These are phyloP conservation scores for Rhabdomys pumilio DNA, from an alignment of 2,797 vertebrate genomes.

Conservation along the genomic window DNA sequence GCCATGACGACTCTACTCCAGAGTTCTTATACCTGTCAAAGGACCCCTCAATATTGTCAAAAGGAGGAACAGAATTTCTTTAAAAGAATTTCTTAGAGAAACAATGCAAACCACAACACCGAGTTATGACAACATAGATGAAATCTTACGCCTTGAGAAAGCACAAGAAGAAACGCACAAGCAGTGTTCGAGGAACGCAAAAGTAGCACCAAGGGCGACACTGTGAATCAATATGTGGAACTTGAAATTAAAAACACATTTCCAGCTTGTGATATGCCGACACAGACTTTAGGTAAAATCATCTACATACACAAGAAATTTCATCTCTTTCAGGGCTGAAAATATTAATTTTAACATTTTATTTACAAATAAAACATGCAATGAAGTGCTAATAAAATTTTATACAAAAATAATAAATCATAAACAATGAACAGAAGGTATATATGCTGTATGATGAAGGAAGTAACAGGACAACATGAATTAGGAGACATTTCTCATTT, in stretches of 20 bases:
- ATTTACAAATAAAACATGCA: not conserved
- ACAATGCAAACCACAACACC: not conserved
- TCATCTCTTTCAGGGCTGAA: not conserved
- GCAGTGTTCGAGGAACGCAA: not conserved
- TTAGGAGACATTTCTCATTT: not conserved
- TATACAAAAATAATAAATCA: not conserved
- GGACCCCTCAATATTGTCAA: not conserved
- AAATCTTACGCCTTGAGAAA: not conserved
- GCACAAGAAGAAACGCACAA: not conserved
- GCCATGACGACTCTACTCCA: not conserved
- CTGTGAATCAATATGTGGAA: not conserved
- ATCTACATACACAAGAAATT: not conserved
- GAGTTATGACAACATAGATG: not conserved
- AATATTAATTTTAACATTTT: not conserved
- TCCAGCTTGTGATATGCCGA: not conserved
- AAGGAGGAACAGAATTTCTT: not conserved
- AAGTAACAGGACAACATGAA: not conserved
- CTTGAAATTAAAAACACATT: not conserved
- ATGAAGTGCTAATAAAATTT: not conserved
- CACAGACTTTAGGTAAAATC: not conserved
- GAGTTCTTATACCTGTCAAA: not conserved
- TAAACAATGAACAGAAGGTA: not conserved
- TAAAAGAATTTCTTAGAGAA: not conserved
- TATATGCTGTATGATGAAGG: not conserved
- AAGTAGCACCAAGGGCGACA: not conserved